Evolutionary conservation across 1,140 invertebrate genomes (phyloP), one percentile per base, ranked within the genome.

Genomic region (Contarinia nasturtii): DNA sequence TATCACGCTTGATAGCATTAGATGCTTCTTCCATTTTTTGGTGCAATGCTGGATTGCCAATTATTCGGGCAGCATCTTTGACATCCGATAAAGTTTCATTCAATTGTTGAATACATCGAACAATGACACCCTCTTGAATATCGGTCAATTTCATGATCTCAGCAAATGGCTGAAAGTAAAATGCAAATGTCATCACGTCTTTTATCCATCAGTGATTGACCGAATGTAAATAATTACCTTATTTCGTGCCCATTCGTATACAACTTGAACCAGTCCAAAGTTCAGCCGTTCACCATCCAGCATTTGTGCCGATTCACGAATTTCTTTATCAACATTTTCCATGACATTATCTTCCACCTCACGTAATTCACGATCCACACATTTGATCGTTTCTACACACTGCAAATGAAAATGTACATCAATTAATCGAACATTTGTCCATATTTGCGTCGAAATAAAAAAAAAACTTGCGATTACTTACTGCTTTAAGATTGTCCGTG

Each of bases 51-150:
- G 87, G 82, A 67, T 97, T 87, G 0, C 95, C 95, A 51, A 98
- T 87, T 15, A 91, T 83, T 45, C 82, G 75, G 0, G 91, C 89
- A 1, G 92, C 94, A 57, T 91, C 88, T 58, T 84, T 82, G 1
- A 98, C 86, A 65, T 98, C 90, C 22, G 82, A 75, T 33, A 93
- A 65, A 1, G 89, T 82, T 73, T 98, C 95, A 60, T 94, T 86
- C 21, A 99, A 65, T 54, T 97, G 80, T 60, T 97, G 93, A 50
- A 99, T 98, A 58, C 90, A 95, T 36, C 93, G 74, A 0, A 98
- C 94, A 56, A 98, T 97, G 36, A 97, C 88, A 2, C 96, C 96
- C 69, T 98, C 96, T 63, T 98, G 93, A 2, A 95, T 82, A 51
- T 93, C 86, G 0, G 91, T 95, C 38, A 93, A 66, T 46, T 80